Evolutionary conservation across 2,888 invertebrate genomes (phyloP).

Genomic region (Eugnorisma glareosa): DNA sequence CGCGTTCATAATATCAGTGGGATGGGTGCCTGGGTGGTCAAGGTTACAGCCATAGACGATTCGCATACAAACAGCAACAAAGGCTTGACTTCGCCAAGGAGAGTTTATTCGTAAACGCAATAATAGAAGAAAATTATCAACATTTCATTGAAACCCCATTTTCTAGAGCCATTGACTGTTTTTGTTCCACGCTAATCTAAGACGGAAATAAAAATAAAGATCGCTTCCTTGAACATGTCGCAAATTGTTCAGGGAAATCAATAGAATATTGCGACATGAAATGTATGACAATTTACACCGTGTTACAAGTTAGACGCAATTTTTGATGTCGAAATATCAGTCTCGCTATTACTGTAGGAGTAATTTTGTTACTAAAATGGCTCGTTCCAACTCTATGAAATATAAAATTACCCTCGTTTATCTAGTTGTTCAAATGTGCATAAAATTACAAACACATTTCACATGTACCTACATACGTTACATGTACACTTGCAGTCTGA

Average conservation of each 20-base stretch:
- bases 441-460: slow-evolving; percentile 10
- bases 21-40: slow-evolving; percentile 54
- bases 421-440: slow-evolving; percentile 1
- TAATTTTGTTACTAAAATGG: slow-evolving; percentile 9
- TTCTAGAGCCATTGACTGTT: neutral
- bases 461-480: neutral
- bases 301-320: slow-evolving; percentile 16
- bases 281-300: slow-evolving; percentile 21
- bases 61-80: slow-evolving; percentile 22
- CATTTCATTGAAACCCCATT: neutral
- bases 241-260: slow-evolving; percentile 27
- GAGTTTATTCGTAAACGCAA: neutral
- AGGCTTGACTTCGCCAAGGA: slow-evolving; percentile 7
- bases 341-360: slow-evolving; percentile 1
- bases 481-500: neutral
- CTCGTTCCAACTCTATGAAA: neutral
- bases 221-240: neutral
- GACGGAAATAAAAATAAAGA: slow-evolving; percentile 3
- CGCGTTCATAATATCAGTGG: slow-evolving; percentile 45
- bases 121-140: neutral
- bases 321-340: slow-evolving; percentile 29
- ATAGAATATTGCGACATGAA: slow-evolving; percentile 34
- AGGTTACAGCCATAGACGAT: slow-evolving; percentile 33
- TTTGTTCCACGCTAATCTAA: slow-evolving; percentile 1
- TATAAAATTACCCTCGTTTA: slow-evolving; percentile 21